Evolutionary conservation across 2,797 vertebrate genomes (phyloP), one percentile per base, ranked within the genome.

Genomic region (Cirrhinus molitorella): DNA sequence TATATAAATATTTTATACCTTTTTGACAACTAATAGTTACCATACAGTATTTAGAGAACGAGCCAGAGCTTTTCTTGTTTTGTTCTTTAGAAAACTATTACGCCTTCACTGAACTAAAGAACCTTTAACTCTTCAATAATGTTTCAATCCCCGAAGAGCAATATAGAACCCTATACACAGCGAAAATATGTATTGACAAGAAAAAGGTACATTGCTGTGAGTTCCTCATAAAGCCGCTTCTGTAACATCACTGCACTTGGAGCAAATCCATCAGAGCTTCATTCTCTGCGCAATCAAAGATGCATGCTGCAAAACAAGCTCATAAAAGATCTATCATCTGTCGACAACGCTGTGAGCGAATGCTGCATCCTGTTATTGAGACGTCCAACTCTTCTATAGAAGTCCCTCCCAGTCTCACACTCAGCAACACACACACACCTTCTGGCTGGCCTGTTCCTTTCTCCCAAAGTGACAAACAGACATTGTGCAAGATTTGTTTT

Each of bases 401-500:
- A 73, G 25, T 55, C 66, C 34, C 7, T 63, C 78, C 68, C 71
- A 8, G 7, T 70, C 12, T 67, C 21, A 25, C 31, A 79, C 45
- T 76, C 83, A 81, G 40, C 43, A 66, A 47, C 3, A 23, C 31
- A 19, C 25, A 77, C 63, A 70, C 51, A 65, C 31, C 81, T 40
- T 73, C 51, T 55, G 28, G 37, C 67, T 80, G 37, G 59, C 17
- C 72, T 57, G 14, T 70, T 80, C 8, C 55, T 68, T 78, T 83
- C 59, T 28, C 10, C 73, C 21, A 13, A 45, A n/a, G 49, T 78
- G 63, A 81, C 70, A 86, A 85, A 75, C 66, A 85, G 37, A 23
- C 17, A 14, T 53, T 71, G 43, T 83, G 43, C 57, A 77, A 84
- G 59, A 74, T 87, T 66, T 80, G 73, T 88, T 87, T 85, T 83